Base-by-base conservation (phyloP, 2,113 vertebrate species). In the Callionymus lyra region DNA sequence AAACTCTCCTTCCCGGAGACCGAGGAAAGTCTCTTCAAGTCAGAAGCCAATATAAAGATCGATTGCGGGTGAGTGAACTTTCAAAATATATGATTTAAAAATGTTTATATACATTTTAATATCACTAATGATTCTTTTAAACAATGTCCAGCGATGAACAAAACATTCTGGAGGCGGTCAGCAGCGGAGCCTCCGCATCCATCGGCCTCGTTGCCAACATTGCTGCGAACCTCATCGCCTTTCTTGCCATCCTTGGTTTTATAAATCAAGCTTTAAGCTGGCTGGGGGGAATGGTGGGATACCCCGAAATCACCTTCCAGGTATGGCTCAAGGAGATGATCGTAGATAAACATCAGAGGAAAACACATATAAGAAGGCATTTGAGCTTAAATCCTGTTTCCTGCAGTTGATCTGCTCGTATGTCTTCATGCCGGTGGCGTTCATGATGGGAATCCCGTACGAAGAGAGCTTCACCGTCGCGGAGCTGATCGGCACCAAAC, bases 1-100 rank as follows among this genome's bases (percentile, higher is more conserved):
- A 98, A 98, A 59, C 84, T 98, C 0, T 80, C 91, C 51, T 98
- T 89, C 63, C 93, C 95, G 0, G 94, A 98, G 70, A 88, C 88
- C 19, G 89, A 94, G 55, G 75, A 92, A 66, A 90, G 85, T 70
- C 66, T 63, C 47, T 90, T 89, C 47, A 87, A 69, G 63, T 82
- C 65, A 15, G 40, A 83, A 1, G 68, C 79, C 21, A 88, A 63
- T 1, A 37, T 98, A 58, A 68, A 45, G 56, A 50, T 87, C 44
- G 58, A 76, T 34, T 37, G 51, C 63, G 84, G 87, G 88, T 88
- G 36, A 16, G 81, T 77, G 4, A 27, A 4, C 4, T 27, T 27
- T 53, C 41, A 18, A 6, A 18, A 9, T 0, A 9, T 44, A 27
- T 41, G 59, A 1, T 41, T 47, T 34, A 1, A 33, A 18, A 0